phyloP scores from a whole-genome alignment of 2,888 invertebrate genomes.

The Myathropa florea region DNA sequence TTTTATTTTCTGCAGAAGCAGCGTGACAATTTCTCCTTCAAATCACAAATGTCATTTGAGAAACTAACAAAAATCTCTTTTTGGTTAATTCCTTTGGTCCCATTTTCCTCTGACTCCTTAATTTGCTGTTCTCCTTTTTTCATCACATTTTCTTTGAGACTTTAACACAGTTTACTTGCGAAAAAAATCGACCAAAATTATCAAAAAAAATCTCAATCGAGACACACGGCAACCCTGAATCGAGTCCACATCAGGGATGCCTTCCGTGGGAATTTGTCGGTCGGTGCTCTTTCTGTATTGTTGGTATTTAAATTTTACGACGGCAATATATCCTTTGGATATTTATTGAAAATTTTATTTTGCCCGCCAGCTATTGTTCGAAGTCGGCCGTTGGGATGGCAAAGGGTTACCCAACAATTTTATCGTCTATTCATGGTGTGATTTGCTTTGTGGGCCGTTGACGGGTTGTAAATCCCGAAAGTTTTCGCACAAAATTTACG shows the following conservation, averaged over 20 bases:
- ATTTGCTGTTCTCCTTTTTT: too few species aligned
- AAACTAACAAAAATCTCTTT: too few species aligned
- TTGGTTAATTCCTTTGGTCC: too few species aligned
- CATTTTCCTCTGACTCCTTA: too few species aligned
- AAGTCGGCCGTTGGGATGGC: background rate
- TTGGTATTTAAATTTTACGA: conserved; percentile 40
- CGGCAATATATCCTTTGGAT: conserved; percentile 34
- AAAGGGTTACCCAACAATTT: background rate
- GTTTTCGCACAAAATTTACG: conserved; percentile 36
- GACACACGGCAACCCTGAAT: background rate
- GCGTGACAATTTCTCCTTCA: too few species aligned
- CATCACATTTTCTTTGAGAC: too few species aligned
- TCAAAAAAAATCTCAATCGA: background rate
- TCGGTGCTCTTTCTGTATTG: background rate
- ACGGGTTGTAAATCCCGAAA: conserved; percentile 29
- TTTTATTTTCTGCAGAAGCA: too few species aligned
- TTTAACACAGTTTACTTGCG: too few species aligned
- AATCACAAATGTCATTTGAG: too few species aligned
- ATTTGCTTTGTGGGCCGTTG: conserved; percentile 35
- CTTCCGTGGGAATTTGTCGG: background rate
- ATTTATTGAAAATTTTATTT: conserved; percentile 47
- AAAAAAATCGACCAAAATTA: too few species aligned
- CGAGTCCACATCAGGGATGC: background rate
- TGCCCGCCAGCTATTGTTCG: conserved; percentile 2
- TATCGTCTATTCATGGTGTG: conserved; percentile 27